Conservation (phyloP, 2,113 vertebrate species). For the Micronycteris hirsuta region DNA sequence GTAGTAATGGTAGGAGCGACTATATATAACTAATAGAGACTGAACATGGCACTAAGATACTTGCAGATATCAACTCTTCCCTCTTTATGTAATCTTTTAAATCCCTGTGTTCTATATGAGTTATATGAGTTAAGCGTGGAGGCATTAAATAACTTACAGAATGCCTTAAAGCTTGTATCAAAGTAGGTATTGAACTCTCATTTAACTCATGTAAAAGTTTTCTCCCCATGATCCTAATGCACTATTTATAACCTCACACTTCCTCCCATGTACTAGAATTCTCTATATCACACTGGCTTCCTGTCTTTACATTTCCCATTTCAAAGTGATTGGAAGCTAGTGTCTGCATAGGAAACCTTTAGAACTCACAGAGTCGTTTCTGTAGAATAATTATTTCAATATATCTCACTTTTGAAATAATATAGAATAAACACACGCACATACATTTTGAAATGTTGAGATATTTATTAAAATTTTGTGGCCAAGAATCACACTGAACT, state of each 20-base stretch:
- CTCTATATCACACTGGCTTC: neutral
- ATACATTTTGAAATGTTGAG: neutral
- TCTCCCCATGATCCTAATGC: neutral
- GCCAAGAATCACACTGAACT: neutral
- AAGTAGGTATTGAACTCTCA: neutral
- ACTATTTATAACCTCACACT: neutral
- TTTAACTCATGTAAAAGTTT: neutral
- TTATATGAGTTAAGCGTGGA: neutral
- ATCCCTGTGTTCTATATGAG: neutral
- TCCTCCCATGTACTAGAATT: neutral
- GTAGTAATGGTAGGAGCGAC: neutral
- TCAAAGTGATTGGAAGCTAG: neutral
- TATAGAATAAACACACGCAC: neutral
- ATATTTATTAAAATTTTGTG: neutral
- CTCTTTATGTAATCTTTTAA: neutral
- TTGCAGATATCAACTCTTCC: neutral
- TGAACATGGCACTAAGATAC: neutral
- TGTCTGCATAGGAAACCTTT: neutral
- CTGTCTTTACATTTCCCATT: neutral
- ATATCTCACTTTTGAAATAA: neutral
- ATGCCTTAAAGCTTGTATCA: neutral
- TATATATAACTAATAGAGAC: neutral
- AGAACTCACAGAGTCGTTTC: neutral
- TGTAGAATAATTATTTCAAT: neutral
- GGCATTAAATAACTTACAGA: neutral